Conservation (phyloP, 2,888 invertebrate genomes). For the Magallana nippona region DNA sequence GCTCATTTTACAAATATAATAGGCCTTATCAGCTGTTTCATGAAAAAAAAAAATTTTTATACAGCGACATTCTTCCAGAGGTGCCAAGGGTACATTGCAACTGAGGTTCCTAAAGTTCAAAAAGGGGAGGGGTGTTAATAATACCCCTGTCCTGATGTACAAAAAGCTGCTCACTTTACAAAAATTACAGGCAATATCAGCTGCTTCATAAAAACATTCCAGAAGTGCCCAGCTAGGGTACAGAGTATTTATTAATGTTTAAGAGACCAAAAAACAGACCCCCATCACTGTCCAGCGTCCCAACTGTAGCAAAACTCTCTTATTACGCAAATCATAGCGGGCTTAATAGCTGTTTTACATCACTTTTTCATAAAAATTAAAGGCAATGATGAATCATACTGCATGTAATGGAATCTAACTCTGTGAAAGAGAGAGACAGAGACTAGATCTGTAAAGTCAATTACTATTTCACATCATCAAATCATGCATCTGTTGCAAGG, state of each 20-base stretch:
- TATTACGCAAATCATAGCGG: background rate
- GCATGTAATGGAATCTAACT: background rate
- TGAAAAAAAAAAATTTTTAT: too few relatives aligned
- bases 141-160: too few relatives aligned
- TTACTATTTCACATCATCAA: slow-evolving; percentile 20
- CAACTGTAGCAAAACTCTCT: background rate
- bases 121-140: too few relatives aligned
- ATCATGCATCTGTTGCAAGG: slow-evolving; percentile 9
- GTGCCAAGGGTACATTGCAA: too few relatives aligned
- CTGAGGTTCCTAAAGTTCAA: too few relatives aligned
- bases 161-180: too few relatives aligned
- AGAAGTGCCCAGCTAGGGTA: slow-evolving; percentile 12
- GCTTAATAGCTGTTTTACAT: slow-evolving; percentile 9
- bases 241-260: background rate
- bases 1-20: too few relatives aligned
- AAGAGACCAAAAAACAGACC: too few relatives aligned
- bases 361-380: background rate
- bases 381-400: background rate
- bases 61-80: too few relatives aligned
- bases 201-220: background rate
- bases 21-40: too few relatives aligned
- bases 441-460: background rate
- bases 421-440: background rate
- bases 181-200: too few relatives aligned
- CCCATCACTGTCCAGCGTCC: background rate